Base-by-base conservation (phyloP, 2,797 vertebrate species). In the Lithobates sylvaticus region DNA sequence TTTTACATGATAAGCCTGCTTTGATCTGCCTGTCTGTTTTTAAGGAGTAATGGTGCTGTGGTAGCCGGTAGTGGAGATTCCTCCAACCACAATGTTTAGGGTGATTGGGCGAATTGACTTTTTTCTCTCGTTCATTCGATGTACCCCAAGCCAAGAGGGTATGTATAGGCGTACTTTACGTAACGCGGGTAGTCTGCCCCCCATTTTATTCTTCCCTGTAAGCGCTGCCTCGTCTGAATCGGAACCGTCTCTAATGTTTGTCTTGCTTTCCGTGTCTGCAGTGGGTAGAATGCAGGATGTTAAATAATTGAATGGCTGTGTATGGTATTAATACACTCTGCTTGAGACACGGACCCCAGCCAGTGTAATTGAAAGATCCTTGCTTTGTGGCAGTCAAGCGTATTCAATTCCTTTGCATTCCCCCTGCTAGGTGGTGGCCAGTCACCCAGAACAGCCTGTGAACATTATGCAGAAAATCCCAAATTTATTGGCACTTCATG, bases 321-420 rank as follows among this genome's bases (percentile, higher is more conserved):
- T 76, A 76, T 32, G 72, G 79, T 76, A 82, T 86, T 86, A 81
- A 86, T 86, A 77, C 73, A 71, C 85, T 83, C 71, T 76, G 84
- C 84, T 75, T 86, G 77, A 72, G 67, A 74, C 61, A 36, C 10
- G 58, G 65, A 86, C 79, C 85, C 80, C 68, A 75, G 68, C 72
- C 80, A 78, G 85, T 81, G 47, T 83, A 86, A 86, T 86, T 81
- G 84, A 81, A 81, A 86, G 84, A 76, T 81, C 65, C 64, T 54
- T 80, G 44, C 84, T 78, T 44, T 42, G 44, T 64, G 68, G 36
- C 85, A 83, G 68, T 83, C 79, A 78, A 72, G 85, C 85, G 39
- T 67, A 78, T 65, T 78, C 68, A 23, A 83, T 82, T 83, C 75
- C 47, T 71, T 44, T 29, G 26, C 54, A 39, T 82, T 82, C 85